Conservation (phyloP, 2,888 invertebrate genomes). For the Sabellastarte sp. region DNA sequence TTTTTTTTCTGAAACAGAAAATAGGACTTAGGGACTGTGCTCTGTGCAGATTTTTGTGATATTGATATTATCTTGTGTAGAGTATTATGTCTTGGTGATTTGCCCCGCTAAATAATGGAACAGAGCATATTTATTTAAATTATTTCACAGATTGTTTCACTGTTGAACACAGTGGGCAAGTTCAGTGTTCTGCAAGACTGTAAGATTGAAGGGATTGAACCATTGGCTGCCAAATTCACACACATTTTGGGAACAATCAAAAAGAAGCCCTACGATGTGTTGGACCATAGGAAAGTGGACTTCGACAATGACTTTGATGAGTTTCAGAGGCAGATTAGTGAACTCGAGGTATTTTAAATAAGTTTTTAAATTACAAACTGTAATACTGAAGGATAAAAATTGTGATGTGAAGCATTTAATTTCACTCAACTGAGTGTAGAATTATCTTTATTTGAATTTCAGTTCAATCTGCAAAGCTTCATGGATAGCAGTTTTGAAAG, state of each 20-base stretch:
- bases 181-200: slow-evolving; percentile 76
- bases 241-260: slow-evolving; percentile 70
- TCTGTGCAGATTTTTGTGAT: no score
- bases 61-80: no score
- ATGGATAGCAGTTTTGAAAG: slow-evolving; percentile 43
- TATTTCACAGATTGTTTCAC: slow-evolving; percentile 69
- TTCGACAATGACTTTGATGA: slow-evolving; percentile 77
- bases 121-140: no score
- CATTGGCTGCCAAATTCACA: slow-evolving; percentile 70
- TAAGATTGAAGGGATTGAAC: slow-evolving; percentile 77
- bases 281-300: slow-evolving; percentile 74
- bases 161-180: slow-evolving; percentile 72
- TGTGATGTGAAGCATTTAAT: no score
- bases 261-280: slow-evolving; percentile 73
- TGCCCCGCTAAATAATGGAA: no score
- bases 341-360: slow-evolving; percentile 64
- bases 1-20: no score
- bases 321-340: slow-evolving; percentile 70
- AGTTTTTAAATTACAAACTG: no score
- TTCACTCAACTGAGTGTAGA: no score
- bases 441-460: slow-evolving; percentile 9
- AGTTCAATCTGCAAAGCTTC: slow-evolving; percentile 45
- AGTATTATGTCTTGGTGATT: no score
- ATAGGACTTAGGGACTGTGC: no score
- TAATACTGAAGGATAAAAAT: no score